Evolutionary conservation across 2,888 invertebrate species (phyloP).

Genomic region (Drosophila nr. medialis): DNA sequence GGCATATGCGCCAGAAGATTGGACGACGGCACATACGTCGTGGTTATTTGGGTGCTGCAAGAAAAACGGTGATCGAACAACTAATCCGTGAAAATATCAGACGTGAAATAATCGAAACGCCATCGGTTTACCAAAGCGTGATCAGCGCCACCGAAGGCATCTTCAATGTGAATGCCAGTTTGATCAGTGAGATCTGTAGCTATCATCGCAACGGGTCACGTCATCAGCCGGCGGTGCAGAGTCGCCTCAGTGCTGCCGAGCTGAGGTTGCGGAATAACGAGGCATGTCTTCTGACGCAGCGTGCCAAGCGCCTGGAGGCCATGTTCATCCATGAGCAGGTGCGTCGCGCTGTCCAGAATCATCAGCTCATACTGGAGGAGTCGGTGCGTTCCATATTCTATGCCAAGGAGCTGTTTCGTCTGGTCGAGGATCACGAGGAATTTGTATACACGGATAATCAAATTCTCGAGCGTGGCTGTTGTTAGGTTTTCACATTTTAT

Average conservation of each 20-base stretch:
- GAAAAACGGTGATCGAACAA: conserved; percentile 31
- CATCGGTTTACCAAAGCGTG: conserved; percentile 29
- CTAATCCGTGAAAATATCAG: conserved; percentile 53
- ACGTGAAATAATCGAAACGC: conserved; percentile 32
- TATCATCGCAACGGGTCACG: conserved; percentile 62
- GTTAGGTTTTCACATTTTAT: conserved; percentile 4
- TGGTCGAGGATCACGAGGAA: conserved; percentile 62
- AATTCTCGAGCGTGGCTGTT: conserved; percentile 12
- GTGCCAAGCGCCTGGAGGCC: conserved; percentile 71
- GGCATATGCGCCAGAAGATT: conserved; percentile 50
- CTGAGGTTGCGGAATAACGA: conserved; percentile 45
- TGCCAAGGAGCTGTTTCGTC: conserved; percentile 66
- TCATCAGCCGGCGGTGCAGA: conserved; percentile 42
- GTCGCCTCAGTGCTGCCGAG: conserved; percentile 35
- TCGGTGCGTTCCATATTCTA: conserved; percentile 74
- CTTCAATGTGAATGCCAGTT: conserved; percentile 47
- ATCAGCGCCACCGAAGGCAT: conserved; percentile 49
- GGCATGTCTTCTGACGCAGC: conserved; percentile 60
- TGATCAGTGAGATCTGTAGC: conserved; percentile 57
- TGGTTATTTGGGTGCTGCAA: conserved; percentile 55
- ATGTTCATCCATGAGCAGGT: conserved; percentile 68
- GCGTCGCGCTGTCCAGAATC: conserved; percentile 51
- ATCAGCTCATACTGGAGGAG: conserved; percentile 66
- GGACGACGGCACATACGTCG: conserved; percentile 52
- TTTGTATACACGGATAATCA: conserved; percentile 47